These are phyloP conservation scores for Centropristis striata DNA, from an alignment of 2,113 vertebrate genomes.

Conservation along the genomic window DNA sequence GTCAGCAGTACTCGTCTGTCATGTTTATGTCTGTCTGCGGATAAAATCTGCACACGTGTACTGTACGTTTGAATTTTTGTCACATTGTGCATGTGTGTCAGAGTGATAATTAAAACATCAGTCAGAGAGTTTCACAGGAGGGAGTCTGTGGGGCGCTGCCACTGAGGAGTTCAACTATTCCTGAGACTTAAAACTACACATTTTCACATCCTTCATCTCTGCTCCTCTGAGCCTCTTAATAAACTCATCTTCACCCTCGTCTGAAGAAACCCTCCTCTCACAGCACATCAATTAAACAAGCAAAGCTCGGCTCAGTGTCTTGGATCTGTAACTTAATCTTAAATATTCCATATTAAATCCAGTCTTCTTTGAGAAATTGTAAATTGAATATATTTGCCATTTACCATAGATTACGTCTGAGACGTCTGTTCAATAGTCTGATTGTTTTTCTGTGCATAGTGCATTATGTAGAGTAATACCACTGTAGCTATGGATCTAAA, in stretches of 20 bases:
- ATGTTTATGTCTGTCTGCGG: slow-evolving; percentile 5
- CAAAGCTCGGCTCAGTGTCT: slow-evolving; percentile 44
- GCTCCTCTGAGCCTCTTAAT: slow-evolving; percentile 68
- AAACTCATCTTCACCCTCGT: slow-evolving; percentile 64
- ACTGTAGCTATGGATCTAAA: slow-evolving; percentile 12
- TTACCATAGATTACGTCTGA: slow-evolving; percentile 33
- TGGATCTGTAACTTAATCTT: slow-evolving; percentile 63
- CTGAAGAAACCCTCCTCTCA: slow-evolving; percentile 51
- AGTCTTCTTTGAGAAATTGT: slow-evolving; percentile 49
- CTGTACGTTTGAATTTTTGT: slow-evolving; percentile 11
- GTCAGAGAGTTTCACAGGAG: slow-evolving; percentile 50
- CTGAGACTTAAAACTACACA: slow-evolving; percentile 52
- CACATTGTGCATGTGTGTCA: slow-evolving; percentile 36
- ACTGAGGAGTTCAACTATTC: slow-evolving; percentile 61
- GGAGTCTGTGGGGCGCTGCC: slow-evolving; percentile 47
- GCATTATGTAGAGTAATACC: slow-evolving; percentile 10
- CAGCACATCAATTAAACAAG: slow-evolving; percentile 71
- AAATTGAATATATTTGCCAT: slow-evolving; percentile 47
- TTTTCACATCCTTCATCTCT: slow-evolving; percentile 63
- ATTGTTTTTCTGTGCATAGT: slow-evolving; percentile 18
- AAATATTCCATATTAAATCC: slow-evolving; percentile 57
- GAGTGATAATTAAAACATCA: slow-evolving; percentile 71
- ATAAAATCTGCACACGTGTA: background rate
- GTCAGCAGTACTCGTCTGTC: background rate
- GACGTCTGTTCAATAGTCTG: slow-evolving; percentile 21